Evolutionary conservation across 2,888 invertebrate species (phyloP).

Genomic region (Cyrtodaria siliqua): DNA sequence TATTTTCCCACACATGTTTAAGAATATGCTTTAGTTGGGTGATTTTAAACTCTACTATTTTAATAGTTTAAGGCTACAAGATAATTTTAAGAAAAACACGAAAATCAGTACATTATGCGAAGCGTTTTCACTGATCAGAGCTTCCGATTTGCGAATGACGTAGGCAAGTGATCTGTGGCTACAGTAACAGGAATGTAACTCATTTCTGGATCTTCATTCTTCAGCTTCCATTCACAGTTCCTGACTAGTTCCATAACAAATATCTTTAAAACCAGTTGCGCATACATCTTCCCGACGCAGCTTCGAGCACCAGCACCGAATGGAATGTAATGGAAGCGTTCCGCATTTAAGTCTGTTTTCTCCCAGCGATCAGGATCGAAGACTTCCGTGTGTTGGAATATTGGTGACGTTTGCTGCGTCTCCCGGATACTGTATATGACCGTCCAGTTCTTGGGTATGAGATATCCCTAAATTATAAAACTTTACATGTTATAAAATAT

Average conservation of each 20-base stretch:
- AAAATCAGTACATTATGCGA: too few species aligned
- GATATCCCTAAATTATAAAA: conserved; percentile 64
- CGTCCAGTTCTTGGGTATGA: conserved; percentile 64
- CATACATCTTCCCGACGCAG: conserved; percentile 61
- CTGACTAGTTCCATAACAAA: conserved; percentile 61
- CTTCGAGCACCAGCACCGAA: conserved; percentile 59
- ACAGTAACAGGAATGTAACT: conserved; percentile 57
- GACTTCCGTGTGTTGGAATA: conserved; percentile 39
- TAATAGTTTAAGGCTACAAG: too few species aligned
- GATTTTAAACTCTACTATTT: too few species aligned
- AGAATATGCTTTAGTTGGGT: too few species aligned
- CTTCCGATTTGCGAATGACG: background rate
- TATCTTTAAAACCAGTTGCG: conserved; percentile 49
- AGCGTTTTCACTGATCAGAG: too few species aligned
- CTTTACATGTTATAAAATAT: too few species aligned
- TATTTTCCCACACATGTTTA: too few species aligned
- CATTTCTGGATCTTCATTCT: conserved; percentile 51
- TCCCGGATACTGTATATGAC: conserved; percentile 64
- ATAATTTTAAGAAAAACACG: too few species aligned
- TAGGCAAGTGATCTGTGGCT: conserved; percentile 57
- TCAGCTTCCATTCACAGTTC: conserved; percentile 57
- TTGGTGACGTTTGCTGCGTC: conserved; percentile 54
- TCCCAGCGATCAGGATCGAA: conserved; percentile 66
- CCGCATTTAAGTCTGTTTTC: background rate
- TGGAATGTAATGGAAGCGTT: conserved; percentile 51